A percentile compares a stretch with the other conserved stretches of the same genome.
These are phyloP conservation scores for Neoascia interrupta DNA, from an alignment of 2,888 invertebrate species.

Conservation along the genomic window DNA sequence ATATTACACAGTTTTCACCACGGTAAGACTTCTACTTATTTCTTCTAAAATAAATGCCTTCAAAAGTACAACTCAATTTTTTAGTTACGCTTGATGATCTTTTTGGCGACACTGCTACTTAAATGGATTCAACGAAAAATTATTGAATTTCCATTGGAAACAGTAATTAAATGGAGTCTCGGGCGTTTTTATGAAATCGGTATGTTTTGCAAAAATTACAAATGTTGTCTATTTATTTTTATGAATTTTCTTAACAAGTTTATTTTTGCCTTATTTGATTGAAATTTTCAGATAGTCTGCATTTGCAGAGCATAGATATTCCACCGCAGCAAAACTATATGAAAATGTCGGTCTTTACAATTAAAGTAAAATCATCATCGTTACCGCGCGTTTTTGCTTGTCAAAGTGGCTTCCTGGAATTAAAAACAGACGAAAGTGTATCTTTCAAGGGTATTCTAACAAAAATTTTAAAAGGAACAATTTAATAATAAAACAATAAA, in stretches of 20 bases:
- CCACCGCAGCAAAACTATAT: constrained; percentile 38
- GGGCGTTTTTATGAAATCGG: constrained; percentile 75
- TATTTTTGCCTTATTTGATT: constrained; percentile 15
- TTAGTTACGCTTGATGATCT: constrained; percentile 72
- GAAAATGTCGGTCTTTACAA: constrained; percentile 71
- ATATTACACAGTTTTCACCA: constrained; percentile 79
- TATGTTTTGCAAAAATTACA: constrained; percentile 60
- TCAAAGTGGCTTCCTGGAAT: constrained; percentile 72
- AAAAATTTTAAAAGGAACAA: constrained; percentile 69
- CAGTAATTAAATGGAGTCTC: constrained; percentile 74
- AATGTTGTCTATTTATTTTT: not conserved
- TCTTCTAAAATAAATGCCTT: constrained; percentile 9
- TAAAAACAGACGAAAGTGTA: constrained; percentile 67
- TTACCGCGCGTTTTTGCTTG: constrained; percentile 71
- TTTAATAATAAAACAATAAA: constrained; percentile 48
- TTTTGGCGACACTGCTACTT: constrained; percentile 71
- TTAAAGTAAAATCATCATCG: constrained; percentile 71
- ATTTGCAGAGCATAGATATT: constrained; percentile 66
- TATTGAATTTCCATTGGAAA: constrained; percentile 76
- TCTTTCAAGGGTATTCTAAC: constrained; percentile 62
- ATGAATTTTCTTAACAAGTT: not conserved
- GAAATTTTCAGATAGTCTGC: constrained; percentile 70
- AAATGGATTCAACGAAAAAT: constrained; percentile 74
- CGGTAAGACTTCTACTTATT: constrained; percentile 72
- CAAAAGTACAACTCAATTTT: constrained; percentile 65